phyloP scores from a whole-genome alignment of 2,888 invertebrate genomes.

The Caradrina kadenii region DNA sequence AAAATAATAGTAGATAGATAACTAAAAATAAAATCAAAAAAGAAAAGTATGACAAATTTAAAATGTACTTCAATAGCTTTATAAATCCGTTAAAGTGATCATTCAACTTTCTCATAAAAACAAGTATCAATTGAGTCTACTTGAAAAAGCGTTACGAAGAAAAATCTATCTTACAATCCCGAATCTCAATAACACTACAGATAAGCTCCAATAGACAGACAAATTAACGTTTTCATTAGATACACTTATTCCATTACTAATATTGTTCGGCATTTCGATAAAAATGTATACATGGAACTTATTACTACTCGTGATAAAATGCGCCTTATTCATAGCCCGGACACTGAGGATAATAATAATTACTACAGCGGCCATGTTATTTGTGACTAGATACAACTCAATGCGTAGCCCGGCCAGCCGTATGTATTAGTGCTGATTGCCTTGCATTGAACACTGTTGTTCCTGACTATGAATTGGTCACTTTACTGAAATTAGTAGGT shows the following conservation, averaged over 20 bases:
- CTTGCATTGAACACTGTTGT: conserved; percentile 23
- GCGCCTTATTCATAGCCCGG: conserved; percentile 19
- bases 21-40: too few relatives aligned
- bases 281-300: conserved; percentile 26
- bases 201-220: conserved; percentile 10
- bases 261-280: conserved; percentile 26
- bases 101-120: not conserved
- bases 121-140: not conserved
- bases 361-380: conserved; percentile 21
- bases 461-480: conserved; percentile 15
- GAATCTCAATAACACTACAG: conserved; percentile 22
- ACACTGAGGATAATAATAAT: conserved; percentile 34
- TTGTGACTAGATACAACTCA: not conserved
- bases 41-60: too few relatives aligned
- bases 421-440: conserved; percentile 17
- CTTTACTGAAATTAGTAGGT: conserved; percentile 13
- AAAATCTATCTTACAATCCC: conserved; percentile 19
- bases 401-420: not conserved
- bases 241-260: conserved; percentile 37
- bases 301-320: conserved; percentile 24
- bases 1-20: too few relatives aligned
- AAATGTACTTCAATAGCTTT: too few relatives aligned
- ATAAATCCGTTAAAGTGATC: too few relatives aligned
- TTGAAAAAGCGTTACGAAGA: conserved; percentile 5
- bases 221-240: conserved; percentile 47